Base-by-base conservation (phyloP, 2,113 vertebrate species). In the Calyptomena viridis region DNA sequence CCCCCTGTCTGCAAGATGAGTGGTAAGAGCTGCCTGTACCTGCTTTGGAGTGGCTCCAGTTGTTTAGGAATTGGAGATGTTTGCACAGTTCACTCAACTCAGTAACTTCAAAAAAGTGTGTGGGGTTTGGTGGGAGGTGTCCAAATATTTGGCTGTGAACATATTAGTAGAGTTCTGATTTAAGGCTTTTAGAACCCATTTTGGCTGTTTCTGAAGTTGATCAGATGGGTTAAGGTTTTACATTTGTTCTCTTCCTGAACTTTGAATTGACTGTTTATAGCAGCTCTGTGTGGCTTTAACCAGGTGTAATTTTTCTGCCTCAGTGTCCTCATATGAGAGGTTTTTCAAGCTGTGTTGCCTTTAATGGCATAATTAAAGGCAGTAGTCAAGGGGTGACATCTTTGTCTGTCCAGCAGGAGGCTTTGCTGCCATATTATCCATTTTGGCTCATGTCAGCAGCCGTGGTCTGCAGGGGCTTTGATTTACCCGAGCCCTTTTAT, bases 1-100 rank as follows among this genome's bases (percentile, higher is more conserved):
- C 99, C 12, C 99, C 99, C 23, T 98, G 98, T 56, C 95, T 97
- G 31, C 98, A 99, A 92, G 98, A 98, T 5, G 98, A 99, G 83
- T 98, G 98, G 99, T 99, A 95, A 98, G 98, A 39, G 24, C 49
- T 84, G 87, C 72, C 47, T 63, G 28, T 35, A 28, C 55, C 58
- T 60, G 72, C 11, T 27, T 16, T 49, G 53, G 3, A 56, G 8
- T 22, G 10, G 20, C 24, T 50, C 28, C 42, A 19, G 5, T 7
- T 47, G 35, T 23, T 74, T 1, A 11, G 25, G n/a, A 56, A 40
- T 1, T 30, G 30, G 68, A 35, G 56, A 27, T 74, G 21, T 81
- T 82, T 75, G 39, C 39, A 62, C 21, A 17, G 24, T 55, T 92
- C 59, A 74, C 42, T 31, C 62, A 47, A 28, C 39, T 82, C 30